Evolutionary conservation across 2,113 vertebrate genomes (phyloP).

Genomic region (Excalfactoria chinensis): DNA sequence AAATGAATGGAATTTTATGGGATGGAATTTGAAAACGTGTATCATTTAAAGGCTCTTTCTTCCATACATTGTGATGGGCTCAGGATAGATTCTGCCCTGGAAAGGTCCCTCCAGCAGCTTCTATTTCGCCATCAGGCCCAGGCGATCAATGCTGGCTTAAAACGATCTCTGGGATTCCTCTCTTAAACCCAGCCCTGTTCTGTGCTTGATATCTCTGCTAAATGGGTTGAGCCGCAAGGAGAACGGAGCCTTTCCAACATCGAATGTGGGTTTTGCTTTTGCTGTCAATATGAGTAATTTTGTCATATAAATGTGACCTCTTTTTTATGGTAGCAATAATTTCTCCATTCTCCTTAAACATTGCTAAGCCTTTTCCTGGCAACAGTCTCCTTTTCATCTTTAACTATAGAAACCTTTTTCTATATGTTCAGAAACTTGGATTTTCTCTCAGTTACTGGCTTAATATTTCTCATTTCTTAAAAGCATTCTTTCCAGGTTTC

Average conservation of each 20-base stretch:
- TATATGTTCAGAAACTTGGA: neutral
- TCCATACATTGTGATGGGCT: fast-evolving
- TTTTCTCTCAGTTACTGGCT: neutral
- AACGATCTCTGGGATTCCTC: neutral
- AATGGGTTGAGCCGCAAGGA: neutral
- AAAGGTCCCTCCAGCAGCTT: too few relatives aligned
- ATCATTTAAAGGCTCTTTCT: fast-evolving
- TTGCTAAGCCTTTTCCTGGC: neutral
- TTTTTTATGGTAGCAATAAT: neutral
- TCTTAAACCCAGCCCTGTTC: neutral
- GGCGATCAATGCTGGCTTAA: neutral
- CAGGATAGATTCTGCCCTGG: neutral
- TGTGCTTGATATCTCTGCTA: neutral
- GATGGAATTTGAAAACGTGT: neutral
- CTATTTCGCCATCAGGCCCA: too few relatives aligned
- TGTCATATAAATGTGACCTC: neutral
- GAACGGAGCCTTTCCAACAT: neutral
- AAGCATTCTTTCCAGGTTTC: neutral
- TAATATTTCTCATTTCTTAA: neutral
- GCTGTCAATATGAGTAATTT: neutral
- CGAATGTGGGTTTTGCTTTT: neutral
- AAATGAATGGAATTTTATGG: neutral
- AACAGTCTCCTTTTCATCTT: neutral
- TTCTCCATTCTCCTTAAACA: neutral
- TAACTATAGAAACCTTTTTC: neutral